Conservation (phyloP, 2,888 invertebrate genomes). For the Diplolepis rosae region DNA sequence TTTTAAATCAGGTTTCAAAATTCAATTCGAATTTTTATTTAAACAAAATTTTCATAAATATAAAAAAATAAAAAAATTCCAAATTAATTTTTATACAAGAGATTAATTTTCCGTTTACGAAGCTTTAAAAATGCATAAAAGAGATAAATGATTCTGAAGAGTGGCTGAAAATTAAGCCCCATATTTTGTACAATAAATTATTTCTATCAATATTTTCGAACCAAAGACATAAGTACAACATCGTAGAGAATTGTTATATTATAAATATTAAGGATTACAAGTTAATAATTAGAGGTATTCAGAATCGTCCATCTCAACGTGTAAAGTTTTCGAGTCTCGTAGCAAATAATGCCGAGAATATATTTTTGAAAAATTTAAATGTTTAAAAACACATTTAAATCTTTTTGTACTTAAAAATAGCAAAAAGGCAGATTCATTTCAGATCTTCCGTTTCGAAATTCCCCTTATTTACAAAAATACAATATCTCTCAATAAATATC, state of each 20-base stretch:
- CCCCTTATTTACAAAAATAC: slow-evolving; percentile 65
- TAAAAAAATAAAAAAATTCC: background rate
- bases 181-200: background rate
- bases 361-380: slow-evolving; percentile 1
- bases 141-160: slow-evolving; percentile 5
- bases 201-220: too few species aligned
- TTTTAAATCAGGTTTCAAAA: background rate
- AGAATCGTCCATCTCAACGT: background rate
- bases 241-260: too few species aligned
- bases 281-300: too few species aligned
- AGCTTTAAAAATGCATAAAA: slow-evolving; percentile 15
- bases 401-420: slow-evolving; percentile 6
- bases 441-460: slow-evolving; percentile 22
- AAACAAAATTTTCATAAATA: too few species aligned
- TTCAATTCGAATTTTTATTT: background rate
- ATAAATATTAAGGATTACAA: too few species aligned
- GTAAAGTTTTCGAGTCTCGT: background rate
- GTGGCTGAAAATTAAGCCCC: background rate
- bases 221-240: too few species aligned
- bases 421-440: slow-evolving; percentile 22
- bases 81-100: background rate
- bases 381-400: slow-evolving; percentile 23
- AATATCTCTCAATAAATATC: slow-evolving; percentile 62
- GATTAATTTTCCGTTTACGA: background rate
- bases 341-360: background rate